Evolutionary conservation across 92 coral and sea anemone genomes (phyloP), one percentile per base, ranked within the genome.

Genomic region (Porites evermanni): DNA sequence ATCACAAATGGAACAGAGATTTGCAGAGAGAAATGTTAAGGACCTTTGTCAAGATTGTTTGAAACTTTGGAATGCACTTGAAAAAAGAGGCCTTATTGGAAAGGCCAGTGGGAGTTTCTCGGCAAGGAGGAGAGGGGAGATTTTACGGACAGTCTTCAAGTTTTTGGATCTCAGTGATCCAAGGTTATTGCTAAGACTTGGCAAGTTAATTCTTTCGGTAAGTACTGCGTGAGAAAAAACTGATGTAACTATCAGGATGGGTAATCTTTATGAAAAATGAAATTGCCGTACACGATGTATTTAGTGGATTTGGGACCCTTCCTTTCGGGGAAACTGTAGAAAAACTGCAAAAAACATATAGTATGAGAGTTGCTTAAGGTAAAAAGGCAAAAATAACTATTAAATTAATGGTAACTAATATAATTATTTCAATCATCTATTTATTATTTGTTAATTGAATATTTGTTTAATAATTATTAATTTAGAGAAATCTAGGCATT

Each of bases 141-240:
- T 97, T 72, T 87, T 97, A 82, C 90, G 95, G 87, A 95, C 98
- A 53, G 86, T 95, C 64, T 97, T 97, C 79, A 97, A 94, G 69
- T 97, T 95, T 72, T 90, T 97, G 91, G 98, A 91, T 79, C 88
- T 93, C 73, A 96, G 84, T 70, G 97, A 97, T 73, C 92, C 99
- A 64, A 93, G 94, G 65, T 72, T 97, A 18, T 92, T 93, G 44
- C 93, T 97, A 6, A 91, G 99, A 89, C 89, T 97, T 76, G 97
- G 98, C 6, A 93, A 89, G 88, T 86, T 97, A 47, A 94, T 97
- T 24, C 89, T 97, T 16, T 89, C 94, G 79, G 99, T 97, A 87
- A 91, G 99, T 84, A 87, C 23, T 16, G 29, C 12, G 4, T n/a
- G 13, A 14, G 23, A 53, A 47, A 44, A 47, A 24, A 7, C 17